Conservation (phyloP, 2,888 invertebrate genomes). For the Bhutanitis thaidina region DNA sequence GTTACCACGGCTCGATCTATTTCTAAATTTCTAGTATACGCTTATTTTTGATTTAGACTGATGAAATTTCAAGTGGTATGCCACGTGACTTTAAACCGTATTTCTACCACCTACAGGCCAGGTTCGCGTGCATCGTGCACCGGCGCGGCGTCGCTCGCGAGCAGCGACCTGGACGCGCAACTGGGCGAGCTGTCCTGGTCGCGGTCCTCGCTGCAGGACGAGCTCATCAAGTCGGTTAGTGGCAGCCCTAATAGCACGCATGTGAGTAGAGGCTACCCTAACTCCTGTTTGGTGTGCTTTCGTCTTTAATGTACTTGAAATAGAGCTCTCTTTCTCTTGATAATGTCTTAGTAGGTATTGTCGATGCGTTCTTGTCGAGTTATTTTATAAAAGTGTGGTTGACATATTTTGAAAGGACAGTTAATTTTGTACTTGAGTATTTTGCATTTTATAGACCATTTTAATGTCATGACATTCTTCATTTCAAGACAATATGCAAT, state of each 20-base stretch:
- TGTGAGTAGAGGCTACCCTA: slow-evolving; percentile 53
- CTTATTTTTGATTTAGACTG: no score
- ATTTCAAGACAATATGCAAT: no score
- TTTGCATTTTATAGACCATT: no score
- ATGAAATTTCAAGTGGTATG: no score
- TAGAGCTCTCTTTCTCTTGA: neutral
- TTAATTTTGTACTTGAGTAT: no score
- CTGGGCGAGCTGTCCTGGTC: slow-evolving; percentile 81
- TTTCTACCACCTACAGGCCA: slow-evolving; percentile 41
- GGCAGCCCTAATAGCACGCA: slow-evolving; percentile 68
- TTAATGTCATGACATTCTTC: no score
- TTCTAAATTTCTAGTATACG: no score
- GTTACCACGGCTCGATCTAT: no score
- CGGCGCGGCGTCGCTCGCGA: slow-evolving; percentile 79
- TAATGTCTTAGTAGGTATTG: no score
- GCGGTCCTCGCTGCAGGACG: slow-evolving; percentile 83
- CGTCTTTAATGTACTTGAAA: neutral
- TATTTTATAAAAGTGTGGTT: no score
- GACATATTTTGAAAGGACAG: no score
- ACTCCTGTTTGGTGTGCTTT: neutral
- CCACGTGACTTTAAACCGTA: neutral
- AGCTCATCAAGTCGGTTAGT: slow-evolving; percentile 83
- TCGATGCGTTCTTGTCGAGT: no score
- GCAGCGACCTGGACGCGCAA: slow-evolving; percentile 71
- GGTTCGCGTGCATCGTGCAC: slow-evolving; percentile 81